These are phyloP conservation scores for Ochlodes sylvanus DNA, from an alignment of 2,888 invertebrate species.

Conservation along the genomic window DNA sequence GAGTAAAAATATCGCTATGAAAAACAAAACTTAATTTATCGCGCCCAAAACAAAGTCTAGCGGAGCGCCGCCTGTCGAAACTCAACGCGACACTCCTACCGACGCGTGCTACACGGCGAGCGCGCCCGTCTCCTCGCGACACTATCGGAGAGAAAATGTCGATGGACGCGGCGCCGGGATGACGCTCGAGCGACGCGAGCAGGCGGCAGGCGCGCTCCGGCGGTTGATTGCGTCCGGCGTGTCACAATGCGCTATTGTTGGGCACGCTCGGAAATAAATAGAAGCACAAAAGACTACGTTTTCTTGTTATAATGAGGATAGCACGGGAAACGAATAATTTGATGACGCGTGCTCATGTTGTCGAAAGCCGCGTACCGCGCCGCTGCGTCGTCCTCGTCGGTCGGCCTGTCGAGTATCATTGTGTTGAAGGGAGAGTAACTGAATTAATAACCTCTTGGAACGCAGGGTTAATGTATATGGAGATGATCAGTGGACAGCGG, in stretches of 20 bases:
- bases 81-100: too few relatives aligned
- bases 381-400: neutral
- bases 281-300: conserved; percentile 26
- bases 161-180: conserved; percentile 10
- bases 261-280: conserved; percentile 30
- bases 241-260: conserved; percentile 35
- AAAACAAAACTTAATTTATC: conserved; percentile 35
- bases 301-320: conserved; percentile 34
- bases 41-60: conserved; percentile 24
- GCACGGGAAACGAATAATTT: conserved; percentile 25
- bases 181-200: neutral
- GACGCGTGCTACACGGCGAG: neutral
- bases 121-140: neutral
- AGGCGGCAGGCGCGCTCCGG: neutral
- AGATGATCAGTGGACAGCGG: too few relatives aligned
- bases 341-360: conserved; percentile 18
- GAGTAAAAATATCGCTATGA: conserved; percentile 14
- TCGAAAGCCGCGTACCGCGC: neutral
- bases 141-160: neutral
- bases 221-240: conserved; percentile 34
- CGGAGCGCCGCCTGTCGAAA: neutral
- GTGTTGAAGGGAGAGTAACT: neutral
- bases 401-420: neutral
- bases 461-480: too few relatives aligned
- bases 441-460: neutral